Evolutionary conservation across 1,140 invertebrate genomes (phyloP), one percentile per base, ranked within the genome.

Genomic region (Pygmarrhopalites habei): DNA sequence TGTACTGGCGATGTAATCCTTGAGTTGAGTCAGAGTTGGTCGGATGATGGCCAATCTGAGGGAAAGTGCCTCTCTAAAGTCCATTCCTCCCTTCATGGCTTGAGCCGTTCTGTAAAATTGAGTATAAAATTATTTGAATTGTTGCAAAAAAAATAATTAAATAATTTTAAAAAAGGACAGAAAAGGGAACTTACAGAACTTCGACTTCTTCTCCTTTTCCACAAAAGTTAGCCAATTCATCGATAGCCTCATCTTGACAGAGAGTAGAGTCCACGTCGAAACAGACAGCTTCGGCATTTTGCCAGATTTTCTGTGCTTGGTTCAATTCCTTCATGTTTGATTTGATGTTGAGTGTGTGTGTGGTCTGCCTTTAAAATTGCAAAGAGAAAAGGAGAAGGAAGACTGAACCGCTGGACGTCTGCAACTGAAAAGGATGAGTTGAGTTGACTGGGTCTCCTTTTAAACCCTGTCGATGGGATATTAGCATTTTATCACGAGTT

Each of bases 211-310:
- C 82, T 60, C 90, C 93, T 75, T 93, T 94, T 15, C 89, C 90
- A 73, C 92, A 92, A 80, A 89, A 98, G 62, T 87, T 86, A 2
- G 95, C 95, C 44, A 98, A 79, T 77, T 98, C 93, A 76, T 98
- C 96, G 58, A 98, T 92, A 25, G 89, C 95, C 79, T 98, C 96
- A 77, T 98, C 93, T 71, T 82, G 80, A 66, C 94, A 92, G 3
- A 98, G 90, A 0, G 96, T 98, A 0, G 95, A 98, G 77, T 99
- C 95, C 0, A 98, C 94, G 77, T 98, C 95, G 76, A 99, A 98
- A 74, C 93, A 96, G 0, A 99, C 89, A 61, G 90, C 90, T 76
- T 98, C 89, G 0, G 90, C 86, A 19, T 79, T 79, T 66, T 81
- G 81, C 86, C 90, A 93, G 59, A 90, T 75, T 62, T 78, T 78